These are phyloP conservation scores for Cataglyphis rosenhaueri DNA, from an alignment of 2,888 invertebrate genomes.

Conservation along the genomic window DNA sequence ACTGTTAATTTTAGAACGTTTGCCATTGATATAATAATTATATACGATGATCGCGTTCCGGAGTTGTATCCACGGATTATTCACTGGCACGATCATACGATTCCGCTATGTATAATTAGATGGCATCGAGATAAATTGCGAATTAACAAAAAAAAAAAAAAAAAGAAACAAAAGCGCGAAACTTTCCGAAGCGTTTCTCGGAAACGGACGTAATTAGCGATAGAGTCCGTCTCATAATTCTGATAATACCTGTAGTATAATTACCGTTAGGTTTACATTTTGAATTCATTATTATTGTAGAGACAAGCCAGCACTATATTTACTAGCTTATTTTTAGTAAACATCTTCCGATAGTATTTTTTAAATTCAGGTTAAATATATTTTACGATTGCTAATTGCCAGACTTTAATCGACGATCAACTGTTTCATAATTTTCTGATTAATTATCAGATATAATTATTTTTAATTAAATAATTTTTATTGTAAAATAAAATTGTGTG, in stretches of 20 bases:
- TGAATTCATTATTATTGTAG: slow-evolving; percentile 16
- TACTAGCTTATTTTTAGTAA: not conserved
- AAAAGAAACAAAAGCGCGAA: slow-evolving; percentile 44
- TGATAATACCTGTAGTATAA: not conserved
- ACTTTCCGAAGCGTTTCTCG: slow-evolving; percentile 18
- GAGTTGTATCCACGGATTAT: not conserved
- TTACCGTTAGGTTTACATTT: not conserved
- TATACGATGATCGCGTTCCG: not conserved
- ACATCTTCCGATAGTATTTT: no score
- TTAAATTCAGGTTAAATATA: slow-evolving; percentile 2
- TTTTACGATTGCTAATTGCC: not conserved
- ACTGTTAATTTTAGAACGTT: slow-evolving; percentile 5
- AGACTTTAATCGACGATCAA: not conserved
- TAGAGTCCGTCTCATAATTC: slow-evolving; percentile 15
- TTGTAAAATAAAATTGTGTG: not conserved
- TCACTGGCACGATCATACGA: not conserved
- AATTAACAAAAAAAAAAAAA: slow-evolving; percentile 36
- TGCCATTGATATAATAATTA: slow-evolving; percentile 11
- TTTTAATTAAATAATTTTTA: not conserved
- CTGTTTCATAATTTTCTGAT: slow-evolving; percentile 14
- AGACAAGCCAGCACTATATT: not conserved
- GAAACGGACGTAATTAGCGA: slow-evolving; percentile 27
- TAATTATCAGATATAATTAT: not conserved
- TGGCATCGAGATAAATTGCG: slow-evolving; percentile 10
- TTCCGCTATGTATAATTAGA: slow-evolving; percentile 39